Conservation (phyloP, 2,888 invertebrate species). For the Microctonus brassicae region DNA sequence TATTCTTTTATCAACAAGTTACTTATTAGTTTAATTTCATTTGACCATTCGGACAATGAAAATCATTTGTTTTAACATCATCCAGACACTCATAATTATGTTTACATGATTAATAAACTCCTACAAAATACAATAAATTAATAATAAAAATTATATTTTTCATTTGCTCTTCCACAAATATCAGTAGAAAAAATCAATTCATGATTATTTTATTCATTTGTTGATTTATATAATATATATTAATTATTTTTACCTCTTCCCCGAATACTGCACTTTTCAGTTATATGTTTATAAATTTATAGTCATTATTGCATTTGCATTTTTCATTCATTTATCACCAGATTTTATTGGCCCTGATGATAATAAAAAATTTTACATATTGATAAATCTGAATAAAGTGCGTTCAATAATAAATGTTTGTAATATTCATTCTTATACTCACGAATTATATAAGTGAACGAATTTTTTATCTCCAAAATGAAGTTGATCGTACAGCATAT, state of each 20-base stretch:
- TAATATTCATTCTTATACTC: constrained; percentile 35
- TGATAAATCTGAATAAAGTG: not conserved
- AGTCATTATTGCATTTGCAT: constrained; percentile 49
- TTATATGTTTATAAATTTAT: constrained; percentile 51
- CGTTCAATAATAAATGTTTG: not conserved
- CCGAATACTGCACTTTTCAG: constrained; percentile 47
- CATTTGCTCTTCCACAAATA: too few species aligned
- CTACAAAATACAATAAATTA: too few species aligned
- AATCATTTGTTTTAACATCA: too few species aligned
- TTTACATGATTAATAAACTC: too few species aligned
- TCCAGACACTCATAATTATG: too few species aligned
- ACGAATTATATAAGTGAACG: constrained; percentile 57
- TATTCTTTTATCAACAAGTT: not conserved
- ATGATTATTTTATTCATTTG: not conserved
- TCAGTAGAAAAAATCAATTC: too few species aligned
- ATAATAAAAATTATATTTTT: too few species aligned
- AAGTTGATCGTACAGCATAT: constrained; percentile 52
- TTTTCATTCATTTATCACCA: constrained; percentile 50
- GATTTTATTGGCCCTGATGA: constrained; percentile 47
- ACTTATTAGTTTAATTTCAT: not conserved
- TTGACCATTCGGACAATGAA: too few species aligned
- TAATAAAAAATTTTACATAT: not conserved
- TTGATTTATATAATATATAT: too few species aligned
- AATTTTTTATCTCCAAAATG: constrained; percentile 52
- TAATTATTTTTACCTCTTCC: constrained; percentile 44